Base-by-base conservation (phyloP, 2,113 vertebrate genomes). In the Pteropus alecto region DNA sequence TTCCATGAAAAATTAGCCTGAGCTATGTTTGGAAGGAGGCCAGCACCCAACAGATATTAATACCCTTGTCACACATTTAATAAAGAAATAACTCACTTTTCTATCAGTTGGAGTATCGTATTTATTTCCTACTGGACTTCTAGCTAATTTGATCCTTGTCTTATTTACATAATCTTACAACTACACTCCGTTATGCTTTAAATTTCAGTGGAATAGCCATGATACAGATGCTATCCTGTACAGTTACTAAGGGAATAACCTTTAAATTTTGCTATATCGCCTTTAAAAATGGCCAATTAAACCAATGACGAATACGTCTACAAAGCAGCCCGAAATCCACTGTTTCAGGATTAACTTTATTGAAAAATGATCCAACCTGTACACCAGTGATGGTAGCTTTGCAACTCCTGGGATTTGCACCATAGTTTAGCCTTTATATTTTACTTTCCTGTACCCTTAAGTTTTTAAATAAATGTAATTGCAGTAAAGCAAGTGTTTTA, bases 401-500 rank as follows among this genome's bases (percentile, higher is more conserved):
- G 3, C n/a, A 88, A 74, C 24, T 15, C 82, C 4, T 91, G 11
- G 5, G 61, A 3, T 63, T 19, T 51, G 28, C 26, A 41, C 3
- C 38, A 35, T n/a, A 83, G 12, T 63, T 86, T 78, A 79, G 22
- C 14, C 16, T 30, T 91, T 54, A 30, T 38, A 19, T 38, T 91
- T 92, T 85, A 91, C 33, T 92, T 63, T 61, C 5, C 26, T 12
- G 63, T 15, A 61, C 5, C 60, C 12, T 18, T 88, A 38, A 13
- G 5, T 11, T 56, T 51, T 82, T 85, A 92, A 90, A 92, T 96
- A 97, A 97, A 91, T 90, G 93, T 97, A 98, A 78, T 87, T 85
- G 95, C 14, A 91, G 76, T 48, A 93, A 98, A 67, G 79, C 73
- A 94, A 79, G 94, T 90, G 89, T 94, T 97, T 96, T 97, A 82